Percentiles rank a stretch among this genome's conserved stretches.
Conservation (phyloP, 2,113 vertebrate species). For the Panthera leo region DNA sequence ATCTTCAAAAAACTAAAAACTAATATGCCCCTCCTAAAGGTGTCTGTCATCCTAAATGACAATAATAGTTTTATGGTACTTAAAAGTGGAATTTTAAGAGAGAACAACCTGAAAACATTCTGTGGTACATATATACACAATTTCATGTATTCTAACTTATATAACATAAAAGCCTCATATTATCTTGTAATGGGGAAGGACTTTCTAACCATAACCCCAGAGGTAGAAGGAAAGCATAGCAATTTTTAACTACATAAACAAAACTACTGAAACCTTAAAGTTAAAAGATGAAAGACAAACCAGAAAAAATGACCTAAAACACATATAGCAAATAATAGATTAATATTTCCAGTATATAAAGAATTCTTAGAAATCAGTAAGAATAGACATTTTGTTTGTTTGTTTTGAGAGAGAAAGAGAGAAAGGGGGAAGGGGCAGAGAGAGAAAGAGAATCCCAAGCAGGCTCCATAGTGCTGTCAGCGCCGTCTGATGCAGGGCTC, state of each 20-base stretch:
- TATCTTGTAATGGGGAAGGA: background rate
- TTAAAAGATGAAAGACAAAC: background rate
- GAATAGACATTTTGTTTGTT: background rate
- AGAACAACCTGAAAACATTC: background rate
- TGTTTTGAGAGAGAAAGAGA: too few relatives aligned
- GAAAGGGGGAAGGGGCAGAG: too few relatives aligned
- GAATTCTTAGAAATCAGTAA: background rate
- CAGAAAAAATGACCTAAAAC: background rate
- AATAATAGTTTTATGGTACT: background rate
- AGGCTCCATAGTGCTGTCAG: too few relatives aligned
- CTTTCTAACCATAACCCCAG: background rate
- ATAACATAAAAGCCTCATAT: background rate
- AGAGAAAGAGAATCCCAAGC: too few relatives aligned
- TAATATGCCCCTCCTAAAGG: background rate
- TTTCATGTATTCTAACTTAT: background rate
- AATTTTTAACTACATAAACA: constrained; percentile 33
- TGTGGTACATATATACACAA: background rate
- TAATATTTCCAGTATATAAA: background rate
- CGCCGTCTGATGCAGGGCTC: too few relatives aligned
- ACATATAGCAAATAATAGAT: background rate
- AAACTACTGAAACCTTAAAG: background rate
- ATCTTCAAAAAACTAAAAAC: background rate
- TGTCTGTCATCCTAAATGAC: background rate
- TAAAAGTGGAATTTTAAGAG: background rate
- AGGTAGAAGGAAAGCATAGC: background rate